Evolutionary conservation across 2,113 vertebrate species (phyloP).

Genomic region (Tachycineta bicolor): DNA sequence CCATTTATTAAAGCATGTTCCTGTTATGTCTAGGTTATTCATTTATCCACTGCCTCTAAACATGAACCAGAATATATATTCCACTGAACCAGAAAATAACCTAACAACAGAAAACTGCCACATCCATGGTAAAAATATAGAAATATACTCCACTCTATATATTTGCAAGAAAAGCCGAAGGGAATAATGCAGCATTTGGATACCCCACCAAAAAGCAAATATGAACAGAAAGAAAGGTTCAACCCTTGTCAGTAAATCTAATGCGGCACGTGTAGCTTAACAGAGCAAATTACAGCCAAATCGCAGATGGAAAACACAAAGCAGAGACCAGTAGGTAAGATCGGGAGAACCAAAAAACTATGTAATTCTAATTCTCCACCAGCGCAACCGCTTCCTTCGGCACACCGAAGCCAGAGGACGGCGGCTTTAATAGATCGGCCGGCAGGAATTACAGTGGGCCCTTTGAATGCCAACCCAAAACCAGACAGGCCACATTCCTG

Average conservation of each 20-base stretch:
- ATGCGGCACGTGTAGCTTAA: background rate
- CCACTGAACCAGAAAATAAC: background rate
- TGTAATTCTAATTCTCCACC: background rate
- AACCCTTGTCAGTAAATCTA: background rate
- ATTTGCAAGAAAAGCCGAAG: background rate
- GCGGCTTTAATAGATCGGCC: background rate
- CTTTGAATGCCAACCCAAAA: constrained; percentile 18
- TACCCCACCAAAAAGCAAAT: background rate
- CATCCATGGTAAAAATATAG: background rate
- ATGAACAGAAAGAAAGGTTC: background rate
- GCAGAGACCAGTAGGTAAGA: background rate
- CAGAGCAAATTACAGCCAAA: background rate
- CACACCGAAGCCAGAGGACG: background rate
- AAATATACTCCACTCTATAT: background rate
- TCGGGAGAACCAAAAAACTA: background rate
- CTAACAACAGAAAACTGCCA: background rate
- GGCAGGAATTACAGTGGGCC: background rate
- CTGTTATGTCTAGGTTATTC: background rate
- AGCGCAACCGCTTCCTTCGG: background rate
- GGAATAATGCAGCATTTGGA: background rate
- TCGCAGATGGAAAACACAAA: background rate
- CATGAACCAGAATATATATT: background rate
- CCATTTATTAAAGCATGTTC: background rate
- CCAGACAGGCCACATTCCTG: constrained; percentile 54
- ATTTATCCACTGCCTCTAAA: background rate